Conservation (phyloP, 35 echinoderm and acorn worm species). For the Ophioderma brevispina region DNA sequence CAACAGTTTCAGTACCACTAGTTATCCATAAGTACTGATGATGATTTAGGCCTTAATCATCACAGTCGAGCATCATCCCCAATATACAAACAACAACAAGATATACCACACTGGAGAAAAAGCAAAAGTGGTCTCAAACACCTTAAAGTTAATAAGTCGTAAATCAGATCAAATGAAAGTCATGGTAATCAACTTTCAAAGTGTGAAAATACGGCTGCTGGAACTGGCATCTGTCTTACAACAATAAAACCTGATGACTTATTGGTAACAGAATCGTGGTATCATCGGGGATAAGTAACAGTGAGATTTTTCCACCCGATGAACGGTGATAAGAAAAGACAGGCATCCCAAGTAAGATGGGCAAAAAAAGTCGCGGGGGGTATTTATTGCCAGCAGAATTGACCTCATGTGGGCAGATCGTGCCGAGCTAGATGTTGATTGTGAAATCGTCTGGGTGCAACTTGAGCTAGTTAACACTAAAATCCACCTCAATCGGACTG, state of each 20-base stretch:
- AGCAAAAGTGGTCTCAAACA: not conserved
- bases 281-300: not conserved
- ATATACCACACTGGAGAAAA: too few species aligned
- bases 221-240: not conserved
- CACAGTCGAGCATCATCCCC: not conserved
- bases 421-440: not conserved
- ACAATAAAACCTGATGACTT: not conserved
- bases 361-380: not conserved
- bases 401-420: not conserved
- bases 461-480: not conserved
- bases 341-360: too few species aligned
- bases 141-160: not conserved
- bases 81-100: not conserved
- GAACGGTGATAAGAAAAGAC: not conserved
- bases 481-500: not conserved
- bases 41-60: not conserved
- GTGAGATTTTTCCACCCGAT: not conserved
- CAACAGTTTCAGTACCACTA: too few species aligned
- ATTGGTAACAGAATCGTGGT: not conserved
- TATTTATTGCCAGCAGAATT: not conserved
- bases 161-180: not conserved
- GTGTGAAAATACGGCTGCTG: conserved; percentile 8
- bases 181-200: conserved; percentile 27
- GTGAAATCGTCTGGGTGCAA: not conserved
- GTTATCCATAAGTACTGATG: not conserved